Evolutionary conservation across 2,797 vertebrate species (phyloP).

Genomic region (Decapterus maruadsi): DNA sequence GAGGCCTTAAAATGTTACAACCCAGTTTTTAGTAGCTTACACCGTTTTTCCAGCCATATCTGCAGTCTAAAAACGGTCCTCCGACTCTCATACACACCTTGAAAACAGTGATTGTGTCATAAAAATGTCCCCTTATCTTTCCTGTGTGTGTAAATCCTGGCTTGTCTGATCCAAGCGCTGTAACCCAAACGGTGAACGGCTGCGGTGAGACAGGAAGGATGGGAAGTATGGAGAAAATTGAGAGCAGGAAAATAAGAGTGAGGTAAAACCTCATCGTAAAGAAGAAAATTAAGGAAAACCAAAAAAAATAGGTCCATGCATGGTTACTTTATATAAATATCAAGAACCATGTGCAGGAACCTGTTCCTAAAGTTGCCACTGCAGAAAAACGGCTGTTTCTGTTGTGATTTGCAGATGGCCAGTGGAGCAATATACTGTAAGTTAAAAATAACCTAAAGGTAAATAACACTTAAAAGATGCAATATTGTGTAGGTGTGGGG

Average conservation of each 20-base stretch:
- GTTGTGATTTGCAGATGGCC: slow-evolving; percentile 7
- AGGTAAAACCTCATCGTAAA: slow-evolving; percentile 45
- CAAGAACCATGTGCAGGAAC: slow-evolving; percentile 1
- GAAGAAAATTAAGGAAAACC: slow-evolving; percentile 42
- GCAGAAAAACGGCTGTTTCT: slow-evolving; percentile 2
- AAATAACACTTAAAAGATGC: background rate
- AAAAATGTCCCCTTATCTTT: slow-evolving; percentile 86
- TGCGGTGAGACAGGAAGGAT: slow-evolving; percentile 62
- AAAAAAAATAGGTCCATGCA: slow-evolving; percentile 38
- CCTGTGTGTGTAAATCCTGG: slow-evolving; percentile 74
- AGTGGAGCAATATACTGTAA: background rate
- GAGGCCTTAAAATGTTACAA: slow-evolving; percentile 79
- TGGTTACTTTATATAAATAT: slow-evolving; percentile 50
- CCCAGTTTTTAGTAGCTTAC: slow-evolving; percentile 72
- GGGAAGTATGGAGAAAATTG: slow-evolving; percentile 18
- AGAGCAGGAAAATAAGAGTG: slow-evolving; percentile 49
- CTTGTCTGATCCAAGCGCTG: slow-evolving; percentile 62
- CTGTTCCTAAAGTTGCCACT: slow-evolving; percentile 12
- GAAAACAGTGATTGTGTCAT: slow-evolving; percentile 64
- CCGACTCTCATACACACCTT: slow-evolving; percentile 51
- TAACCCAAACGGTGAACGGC: slow-evolving; percentile 62
- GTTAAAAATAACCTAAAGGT: background rate
- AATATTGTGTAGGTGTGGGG: background rate
- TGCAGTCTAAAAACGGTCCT: slow-evolving; percentile 72
- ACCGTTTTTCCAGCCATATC: slow-evolving; percentile 80